Evolutionary conservation across 2,797 vertebrate genomes (phyloP), one percentile per base, ranked within the genome.

Genomic region (Microctenopoma stevenorrisi): DNA sequence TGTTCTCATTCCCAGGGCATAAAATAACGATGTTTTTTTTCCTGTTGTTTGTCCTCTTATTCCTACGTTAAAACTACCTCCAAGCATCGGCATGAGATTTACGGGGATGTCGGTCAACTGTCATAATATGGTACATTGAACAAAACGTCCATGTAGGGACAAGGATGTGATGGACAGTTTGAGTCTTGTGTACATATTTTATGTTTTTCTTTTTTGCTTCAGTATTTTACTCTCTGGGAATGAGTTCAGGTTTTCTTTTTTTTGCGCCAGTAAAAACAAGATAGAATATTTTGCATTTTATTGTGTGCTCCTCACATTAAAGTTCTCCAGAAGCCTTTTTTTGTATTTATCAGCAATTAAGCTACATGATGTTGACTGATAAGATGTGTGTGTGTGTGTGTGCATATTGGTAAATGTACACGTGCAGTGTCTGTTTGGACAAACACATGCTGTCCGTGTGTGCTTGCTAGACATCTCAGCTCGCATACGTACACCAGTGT

Each of bases 401-500:
- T 68, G n/a, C 12, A 38, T 51, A 22, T 52, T 9, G 22, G 48
- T 26, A 37, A 6, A 47, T 49, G 35, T 59, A 30, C 5, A 4
- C 28, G 53, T 40, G 50, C 8, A 50, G 51, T 66, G 42, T 54
- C 40, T 25, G 43, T 16, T 35, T 61, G 42, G 25, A 3, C 51
- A 25, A 43, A 37, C 26, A 53, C 11, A 26, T 14, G n/a, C 2
- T 5, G 3, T 0, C 7, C 11, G 30, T 44, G 7, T 9, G 13
- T 16, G 35, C 28, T 54, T 52, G 7, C 37, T 48, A 65, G 71
- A 62, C 18, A 42, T 72, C 53, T 61, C 18, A 0, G 52, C 67
- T 72, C 76, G 55, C 60, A 53, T 38, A 55, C 72, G 65, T 58
- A 74, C 6, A 33, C 7, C 25, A 47, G 61, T 58, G 62, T 57